Evolutionary conservation across 2,888 invertebrate species (phyloP), one percentile per base, ranked within the genome.

Genomic region (Lydus trimaculatus): DNA sequence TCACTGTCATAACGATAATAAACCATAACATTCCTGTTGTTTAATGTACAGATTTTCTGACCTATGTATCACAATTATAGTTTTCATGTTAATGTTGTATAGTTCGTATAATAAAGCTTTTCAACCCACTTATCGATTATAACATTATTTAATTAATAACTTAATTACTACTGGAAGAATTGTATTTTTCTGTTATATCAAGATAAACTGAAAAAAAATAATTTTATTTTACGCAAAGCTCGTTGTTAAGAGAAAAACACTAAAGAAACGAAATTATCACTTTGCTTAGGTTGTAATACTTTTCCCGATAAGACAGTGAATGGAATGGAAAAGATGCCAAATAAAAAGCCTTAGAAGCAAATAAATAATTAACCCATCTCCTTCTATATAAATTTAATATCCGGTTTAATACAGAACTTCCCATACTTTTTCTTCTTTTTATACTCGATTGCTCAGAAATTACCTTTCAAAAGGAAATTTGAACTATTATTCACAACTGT

Each of bases 311-410:
- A 56, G 25, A 23, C 13, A 25, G 56, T 4, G 0, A 25, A 1
- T 43, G 43, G 1, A 56, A 25, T 25, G 23, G 25, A 56, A 56
- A 56, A 56, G 48, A 48, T 23, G 48, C 7, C 20, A 17, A 48
- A 3, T 20, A 48, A 48, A 48, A 48, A 20, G 17, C 20, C 20
- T 20, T 20, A 11, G 17, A 43, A 43, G 48, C 20, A 65, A 73
- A 67, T 69, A 73, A 72, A 74, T 67, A 71, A 74, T 66, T 74
- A 71, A 67, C 65, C 63, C 59, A 67, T 67, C 67, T 70, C 48
- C 39, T 65, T 43, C 56, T 60, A 65, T 56, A 56, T 67, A 65
- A 70, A 70, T 67, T 67, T 70, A 63, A 71, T 68, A 64, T 63
- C 65, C 56, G 56, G 25, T 25, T 20, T 7, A 3, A 17, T 5